A percentile compares a stretch with the other conserved stretches of the same genome.
Evolutionary conservation across 2,888 invertebrate species (phyloP).

Genomic region (Tipula vernalis): DNA sequence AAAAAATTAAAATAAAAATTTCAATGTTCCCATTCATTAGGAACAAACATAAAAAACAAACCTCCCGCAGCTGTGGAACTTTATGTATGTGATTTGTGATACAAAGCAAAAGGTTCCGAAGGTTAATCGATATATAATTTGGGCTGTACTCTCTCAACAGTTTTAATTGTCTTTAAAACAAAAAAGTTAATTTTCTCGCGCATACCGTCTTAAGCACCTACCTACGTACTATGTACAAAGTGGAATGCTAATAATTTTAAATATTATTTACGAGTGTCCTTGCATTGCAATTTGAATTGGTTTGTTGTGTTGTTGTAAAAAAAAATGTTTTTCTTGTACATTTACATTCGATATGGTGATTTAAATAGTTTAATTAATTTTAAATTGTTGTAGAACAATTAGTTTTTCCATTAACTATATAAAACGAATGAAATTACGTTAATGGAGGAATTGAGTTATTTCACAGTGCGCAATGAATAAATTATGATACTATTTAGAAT

Average conservation of each 20-base stretch:
- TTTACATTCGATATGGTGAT: neutral
- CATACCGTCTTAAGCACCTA: neutral
- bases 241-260: neutral
- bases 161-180: neutral
- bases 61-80: neutral
- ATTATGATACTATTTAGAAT: neutral
- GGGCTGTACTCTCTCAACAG: neutral
- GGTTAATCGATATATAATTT: constrained; percentile 4
- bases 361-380: neutral
- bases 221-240: neutral
- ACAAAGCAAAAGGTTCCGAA: neutral
- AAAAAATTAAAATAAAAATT: neutral
- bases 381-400: neutral
- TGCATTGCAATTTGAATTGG: neutral
- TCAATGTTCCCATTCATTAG: neutral
- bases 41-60: neutral
- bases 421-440: neutral
- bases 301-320: neutral
- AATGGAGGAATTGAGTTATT: neutral
- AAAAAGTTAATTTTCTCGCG: neutral
- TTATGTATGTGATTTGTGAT: neutral
- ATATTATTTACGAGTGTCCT: neutral
- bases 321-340: neutral
- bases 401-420: neutral
- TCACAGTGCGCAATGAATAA: neutral